Percentiles rank a stretch among this genome's conserved stretches.
Conservation (phyloP, 2,888 invertebrate genomes). For the Lithodes maja region DNA sequence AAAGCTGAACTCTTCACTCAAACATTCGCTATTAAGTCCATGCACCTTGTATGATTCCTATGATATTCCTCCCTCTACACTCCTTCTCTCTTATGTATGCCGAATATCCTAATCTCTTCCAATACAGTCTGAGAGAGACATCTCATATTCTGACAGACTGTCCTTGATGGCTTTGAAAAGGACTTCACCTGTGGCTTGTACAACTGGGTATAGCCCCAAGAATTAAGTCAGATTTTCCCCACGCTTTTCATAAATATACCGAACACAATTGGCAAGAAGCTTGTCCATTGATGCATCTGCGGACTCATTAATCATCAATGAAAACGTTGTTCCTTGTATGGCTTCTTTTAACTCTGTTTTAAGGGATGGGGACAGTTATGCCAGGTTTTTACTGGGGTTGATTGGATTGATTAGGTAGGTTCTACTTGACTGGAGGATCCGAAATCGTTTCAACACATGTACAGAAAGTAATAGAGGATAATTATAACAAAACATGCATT, state of each 20-base stretch:
- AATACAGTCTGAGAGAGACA: conserved; percentile 16
- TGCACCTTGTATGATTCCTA: too few relatives aligned
- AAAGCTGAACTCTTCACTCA: too few relatives aligned
- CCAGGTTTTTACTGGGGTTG: too few relatives aligned
- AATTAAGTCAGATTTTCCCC: not conserved
- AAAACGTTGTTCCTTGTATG: not conserved
- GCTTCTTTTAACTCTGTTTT: not conserved
- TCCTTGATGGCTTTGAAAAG: not conserved
- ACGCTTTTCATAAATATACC: not conserved
- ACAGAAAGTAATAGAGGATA: too few relatives aligned
- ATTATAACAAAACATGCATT: too few relatives aligned
- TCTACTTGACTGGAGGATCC: too few relatives aligned
- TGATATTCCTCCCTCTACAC: too few relatives aligned
- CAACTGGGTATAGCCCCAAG: conserved; percentile 3
- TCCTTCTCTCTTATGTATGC: too few relatives aligned
- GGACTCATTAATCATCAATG: not conserved
- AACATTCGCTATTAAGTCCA: too few relatives aligned
- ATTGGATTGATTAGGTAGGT: too few relatives aligned
- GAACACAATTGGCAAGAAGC: not conserved
- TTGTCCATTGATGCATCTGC: not conserved
- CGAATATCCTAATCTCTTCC: not conserved
- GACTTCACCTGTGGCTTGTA: conserved; percentile 10
- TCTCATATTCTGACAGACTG: not conserved
- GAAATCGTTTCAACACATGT: too few relatives aligned
- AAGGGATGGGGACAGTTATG: not conserved